phyloP scores from a whole-genome alignment of 2,113 vertebrate genomes.

The Lipophrys pholis region DNA sequence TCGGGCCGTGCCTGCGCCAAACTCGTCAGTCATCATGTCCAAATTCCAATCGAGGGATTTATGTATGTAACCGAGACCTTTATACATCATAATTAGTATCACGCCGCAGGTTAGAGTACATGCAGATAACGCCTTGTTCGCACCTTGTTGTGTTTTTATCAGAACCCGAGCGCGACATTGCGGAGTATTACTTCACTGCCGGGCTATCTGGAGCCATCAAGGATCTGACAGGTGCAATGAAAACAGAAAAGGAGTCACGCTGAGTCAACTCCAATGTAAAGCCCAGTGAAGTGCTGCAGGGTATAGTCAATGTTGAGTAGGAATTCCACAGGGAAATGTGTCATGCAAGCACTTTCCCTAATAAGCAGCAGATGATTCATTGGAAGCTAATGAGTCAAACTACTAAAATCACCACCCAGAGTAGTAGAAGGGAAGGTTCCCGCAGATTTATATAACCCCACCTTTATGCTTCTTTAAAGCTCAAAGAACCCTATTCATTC shows the following conservation, averaged over 20 bases:
- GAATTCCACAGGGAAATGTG: constrained; percentile 76
- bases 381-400: constrained; percentile 64
- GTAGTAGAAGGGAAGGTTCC: constrained; percentile 54
- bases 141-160: constrained; percentile 40
- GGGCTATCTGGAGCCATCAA: constrained; percentile 31
- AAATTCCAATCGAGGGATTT: constrained; percentile 59
- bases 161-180: constrained; percentile 19
- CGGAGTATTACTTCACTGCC: constrained; percentile 37
- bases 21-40: constrained; percentile 64
- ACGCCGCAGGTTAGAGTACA: constrained; percentile 30
- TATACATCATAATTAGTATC: constrained; percentile 46
- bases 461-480: constrained; percentile 49
- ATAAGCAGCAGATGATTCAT: constrained; percentile 71
- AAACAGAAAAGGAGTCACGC: constrained; percentile 49
- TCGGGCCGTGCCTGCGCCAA: constrained; percentile 55
- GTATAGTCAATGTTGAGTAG: constrained; percentile 52
- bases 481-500: constrained; percentile 65
- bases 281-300: constrained; percentile 39
- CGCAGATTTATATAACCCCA: constrained; percentile 53
- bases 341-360: constrained; percentile 68
- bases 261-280: constrained; percentile 53
- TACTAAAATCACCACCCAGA: constrained; percentile 47
- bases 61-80: constrained; percentile 52
- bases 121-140: constrained; percentile 52
- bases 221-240: constrained; percentile 57